These are phyloP conservation scores for Sinocyclocheilus anophthalmus DNA, from an alignment of 2,113 vertebrate genomes.

Conservation along the genomic window DNA sequence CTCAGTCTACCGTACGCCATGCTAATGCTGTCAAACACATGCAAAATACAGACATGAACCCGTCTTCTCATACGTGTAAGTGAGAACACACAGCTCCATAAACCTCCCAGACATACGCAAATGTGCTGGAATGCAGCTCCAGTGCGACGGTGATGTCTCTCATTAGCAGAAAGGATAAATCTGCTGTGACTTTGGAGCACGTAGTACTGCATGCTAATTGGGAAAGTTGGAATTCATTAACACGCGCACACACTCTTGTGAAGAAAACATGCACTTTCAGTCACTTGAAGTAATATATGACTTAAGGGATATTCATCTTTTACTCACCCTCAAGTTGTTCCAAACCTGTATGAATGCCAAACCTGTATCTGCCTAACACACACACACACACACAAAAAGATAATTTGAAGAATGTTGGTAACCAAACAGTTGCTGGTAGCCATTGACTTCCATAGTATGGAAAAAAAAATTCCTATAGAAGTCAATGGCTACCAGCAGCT, in stretches of 20 bases:
- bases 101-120: not conserved
- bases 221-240: slow-evolving; percentile 4
- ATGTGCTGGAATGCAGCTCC: not conserved
- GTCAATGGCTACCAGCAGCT: no score
- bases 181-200: slow-evolving; percentile 51
- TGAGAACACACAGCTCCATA: not conserved
- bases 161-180: slow-evolving; percentile 71
- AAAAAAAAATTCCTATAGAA: no score
- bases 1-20: not conserved
- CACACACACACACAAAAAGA: no score
- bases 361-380: no score
- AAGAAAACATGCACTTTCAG: not conserved
- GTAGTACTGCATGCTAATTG: slow-evolving; percentile 3
- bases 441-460: no score
- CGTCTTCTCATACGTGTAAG: not conserved
- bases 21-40: not conserved
- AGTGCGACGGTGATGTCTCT: slow-evolving; percentile 66
- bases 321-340: no score
- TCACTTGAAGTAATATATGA: not conserved
- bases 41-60: not conserved
- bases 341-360: no score
- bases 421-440: no score
- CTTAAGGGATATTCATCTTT: no score
- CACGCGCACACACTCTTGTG: no score
- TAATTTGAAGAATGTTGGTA: no score